phyloP scores from a whole-genome alignment of 35 echinoderm and acorn worm species.

The Nesometra sesokonis region DNA sequence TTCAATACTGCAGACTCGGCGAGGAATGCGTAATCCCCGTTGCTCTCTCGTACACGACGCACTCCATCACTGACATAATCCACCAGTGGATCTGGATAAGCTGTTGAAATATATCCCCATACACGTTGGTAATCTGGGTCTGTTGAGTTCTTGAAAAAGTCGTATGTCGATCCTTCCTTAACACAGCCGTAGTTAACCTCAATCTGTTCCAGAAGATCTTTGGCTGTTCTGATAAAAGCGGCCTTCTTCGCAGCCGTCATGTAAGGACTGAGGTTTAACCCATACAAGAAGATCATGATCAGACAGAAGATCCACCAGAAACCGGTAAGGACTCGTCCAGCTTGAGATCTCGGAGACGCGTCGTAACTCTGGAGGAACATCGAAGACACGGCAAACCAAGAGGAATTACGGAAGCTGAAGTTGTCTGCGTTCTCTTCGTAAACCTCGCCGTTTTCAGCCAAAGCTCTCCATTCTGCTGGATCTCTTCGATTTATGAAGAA shows the following conservation, averaged over 20 bases:
- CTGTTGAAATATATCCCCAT: slow-evolving; percentile 77
- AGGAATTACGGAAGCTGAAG: slow-evolving; percentile 61
- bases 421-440: slow-evolving; percentile 48
- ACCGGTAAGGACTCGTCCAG: slow-evolving; percentile 54
- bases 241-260: slow-evolving; percentile 67
- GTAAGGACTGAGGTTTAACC: slow-evolving; percentile 78
- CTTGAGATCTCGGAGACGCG: slow-evolving; percentile 58
- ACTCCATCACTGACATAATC: slow-evolving; percentile 62
- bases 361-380: slow-evolving; percentile 86
- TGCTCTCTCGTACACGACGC: slow-evolving; percentile 49
- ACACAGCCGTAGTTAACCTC: slow-evolving; percentile 79
- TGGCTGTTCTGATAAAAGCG: slow-evolving; percentile 44
- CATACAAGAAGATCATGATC: slow-evolving; percentile 84
- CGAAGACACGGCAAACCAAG: slow-evolving; percentile 69
- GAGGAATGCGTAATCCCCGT: slow-evolving; percentile 87
- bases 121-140: slow-evolving; percentile 58
- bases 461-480: slow-evolving; percentile 44
- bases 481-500: slow-evolving; percentile 40
- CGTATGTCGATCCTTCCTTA: slow-evolving; percentile 66
- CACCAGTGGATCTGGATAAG: slow-evolving; percentile 72
- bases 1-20: slow-evolving; percentile 55
- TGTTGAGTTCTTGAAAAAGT: slow-evolving; percentile 78
- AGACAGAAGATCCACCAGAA: slow-evolving; percentile 90
- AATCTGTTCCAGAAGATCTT: slow-evolving; percentile 69
- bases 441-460: slow-evolving; percentile 39